Evolutionary conservation across 2,113 vertebrate species (phyloP), one percentile per base, ranked within the genome.

Genomic region (Muscicapa adusta): DNA sequence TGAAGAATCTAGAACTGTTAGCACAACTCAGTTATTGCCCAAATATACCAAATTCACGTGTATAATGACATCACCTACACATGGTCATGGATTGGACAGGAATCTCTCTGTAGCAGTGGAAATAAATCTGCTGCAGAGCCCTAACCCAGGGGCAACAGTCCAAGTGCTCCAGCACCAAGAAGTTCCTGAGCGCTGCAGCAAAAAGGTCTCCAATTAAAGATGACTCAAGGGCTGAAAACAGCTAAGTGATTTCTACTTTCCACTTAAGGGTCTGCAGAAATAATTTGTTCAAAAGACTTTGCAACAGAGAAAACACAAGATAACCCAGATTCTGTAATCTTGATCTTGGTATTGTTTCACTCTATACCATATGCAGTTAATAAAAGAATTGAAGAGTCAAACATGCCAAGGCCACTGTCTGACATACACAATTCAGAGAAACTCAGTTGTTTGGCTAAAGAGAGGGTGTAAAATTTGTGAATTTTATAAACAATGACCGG

Each of bases 141-240:
- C 71, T 53, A 91, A 72, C 67, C 17, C 63, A 66, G 71, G 31
- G 43, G 23, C 71, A 95, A 71, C 40, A 28, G 16, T 70, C 9
- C 58, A 83, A 94, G 34, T 56, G 40, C 51, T 80, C 79, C 70
- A 71, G 53, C 56, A 88, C n/a, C 67, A 83, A 90, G 60, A 65
- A 85, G 48, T 10, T 85, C 63, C 56, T 63, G n/a, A 80, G 61
- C 88, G 40, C n/a, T 71, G 36, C 72, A 80, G 40, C 68, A 73
- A 67, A 89, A 91, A 73, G 9, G 23, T 62, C 47, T 88, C 78
- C 62, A 87, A 83, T 89, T 89, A 95, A 91, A 89, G 60, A 95
- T 89, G n/a, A 88, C 78, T 90, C 75, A 90, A 60, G 45, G 67
- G 40, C 85, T 75, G 60, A 88, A 91, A 93, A 83, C 47, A 74